Evolutionary conservation across 1,140 invertebrate genomes (phyloP).

Genomic region (Aphaenogaster ashmeadi): DNA sequence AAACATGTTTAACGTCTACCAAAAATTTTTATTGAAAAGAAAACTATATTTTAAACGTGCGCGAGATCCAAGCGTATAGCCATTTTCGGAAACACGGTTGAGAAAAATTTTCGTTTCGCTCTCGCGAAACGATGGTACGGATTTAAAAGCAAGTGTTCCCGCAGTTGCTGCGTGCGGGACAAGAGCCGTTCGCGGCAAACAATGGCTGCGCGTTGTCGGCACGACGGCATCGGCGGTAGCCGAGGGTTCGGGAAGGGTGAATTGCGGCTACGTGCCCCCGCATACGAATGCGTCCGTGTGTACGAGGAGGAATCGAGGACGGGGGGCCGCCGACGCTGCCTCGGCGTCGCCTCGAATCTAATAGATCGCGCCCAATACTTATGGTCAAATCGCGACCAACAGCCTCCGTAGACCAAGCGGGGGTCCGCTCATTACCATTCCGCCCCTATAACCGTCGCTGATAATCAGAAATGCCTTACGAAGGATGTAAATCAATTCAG

Average conservation of each 20-base stretch:
- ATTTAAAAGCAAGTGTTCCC: slow-evolving; percentile 35
- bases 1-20: too few relatives aligned
- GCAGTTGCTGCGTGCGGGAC: not conserved
- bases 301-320: slow-evolving; percentile 36
- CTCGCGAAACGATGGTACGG: not conserved
- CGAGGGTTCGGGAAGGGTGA: slow-evolving; percentile 78
- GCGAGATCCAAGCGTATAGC: not conserved
- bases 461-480: slow-evolving; percentile 71
- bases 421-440: slow-evolving; percentile 72
- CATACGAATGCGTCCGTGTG: slow-evolving; percentile 77
- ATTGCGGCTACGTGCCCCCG: slow-evolving; percentile 81
- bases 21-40: not conserved
- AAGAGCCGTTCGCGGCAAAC: slow-evolving; percentile 64
- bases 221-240: slow-evolving; percentile 48
- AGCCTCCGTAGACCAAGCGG: slow-evolving; percentile 39
- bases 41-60: not conserved
- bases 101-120: slow-evolving; percentile 13
- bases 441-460: slow-evolving; percentile 68
- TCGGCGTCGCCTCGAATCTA: slow-evolving; percentile 69
- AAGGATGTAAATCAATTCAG: slow-evolving; percentile 66
- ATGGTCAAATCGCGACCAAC: slow-evolving; percentile 75
- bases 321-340: slow-evolving; percentile 24
- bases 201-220: slow-evolving; percentile 66
- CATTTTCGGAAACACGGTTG: not conserved
- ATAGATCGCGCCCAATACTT: slow-evolving; percentile 77